Evolutionary conservation across 2,797 vertebrate genomes (phyloP), one percentile per base, ranked within the genome.

Genomic region (Aeoliscus strigatus): DNA sequence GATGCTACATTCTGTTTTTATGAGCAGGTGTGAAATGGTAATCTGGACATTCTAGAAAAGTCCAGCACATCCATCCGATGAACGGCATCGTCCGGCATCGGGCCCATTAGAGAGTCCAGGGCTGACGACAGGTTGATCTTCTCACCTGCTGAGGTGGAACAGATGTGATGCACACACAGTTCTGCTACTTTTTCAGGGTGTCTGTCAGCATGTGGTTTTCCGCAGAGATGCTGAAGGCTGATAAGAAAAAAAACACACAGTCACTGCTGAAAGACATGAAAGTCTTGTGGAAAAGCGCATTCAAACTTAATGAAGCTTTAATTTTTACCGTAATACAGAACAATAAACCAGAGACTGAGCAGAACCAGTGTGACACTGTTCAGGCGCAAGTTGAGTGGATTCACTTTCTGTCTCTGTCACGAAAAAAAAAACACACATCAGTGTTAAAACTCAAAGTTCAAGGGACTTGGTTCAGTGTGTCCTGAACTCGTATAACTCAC

Each of bases 271-370:
- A 4, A 11, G 1, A 16, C 9, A 6, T 5, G 4, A 10, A 1
- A 13, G 24, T 14, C 9, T 8, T 27, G 26, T 39, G 1, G 30
- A 14, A 13, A 14, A 21, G 15, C n/a, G 7, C 6, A 3, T n/a
- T n/a, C n/a, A n/a, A n/a, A n/a, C n/a, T n/a, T n/a, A n/a, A n/a
- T n/a, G n/a, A n/a, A n/a, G n/a, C n/a, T n/a, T n/a, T n/a, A n/a
- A n/a, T n/a, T 36, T 60, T 70, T 47, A 84, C 82, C 81, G 2
- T 82, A 86, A 61, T 60, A 82, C 3, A 84, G 43, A 33, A 69
- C 77, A 6, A 84, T 82, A 16, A 86, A 70, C 79, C 80, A 84
- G 14, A 83, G 62, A 13, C 43, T 60, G 21, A 82, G 73, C 13
- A 83, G 51, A 17, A 82, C 56, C 14, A 73, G 32, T 0, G 80